These are phyloP conservation scores for Mormyrus proboscirostris DNA, from an alignment of 2,797 vertebrate genomes.

Conservation along the genomic window DNA sequence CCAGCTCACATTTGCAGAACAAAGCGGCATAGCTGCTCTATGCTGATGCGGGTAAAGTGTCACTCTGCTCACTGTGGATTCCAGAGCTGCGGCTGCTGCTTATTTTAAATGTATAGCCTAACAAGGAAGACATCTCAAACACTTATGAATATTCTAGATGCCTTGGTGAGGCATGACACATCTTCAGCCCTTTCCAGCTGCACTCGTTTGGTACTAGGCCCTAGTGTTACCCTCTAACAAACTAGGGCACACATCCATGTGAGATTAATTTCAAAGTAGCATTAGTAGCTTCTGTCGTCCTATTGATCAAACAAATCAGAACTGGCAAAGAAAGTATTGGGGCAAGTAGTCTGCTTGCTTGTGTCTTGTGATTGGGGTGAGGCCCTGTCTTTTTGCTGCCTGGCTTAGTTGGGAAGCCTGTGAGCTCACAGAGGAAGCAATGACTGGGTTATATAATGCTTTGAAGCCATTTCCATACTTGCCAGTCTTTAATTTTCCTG, in stretches of 20 bases:
- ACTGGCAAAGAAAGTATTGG: not conserved
- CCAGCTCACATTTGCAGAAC: not conserved
- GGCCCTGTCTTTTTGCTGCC: not conserved
- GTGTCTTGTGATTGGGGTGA: not conserved
- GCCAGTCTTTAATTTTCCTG: not conserved
- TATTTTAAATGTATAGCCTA: not conserved
- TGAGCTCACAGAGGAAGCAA: conserved; percentile 13
- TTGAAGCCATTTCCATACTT: not conserved
- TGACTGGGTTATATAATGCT: conserved; percentile 20
- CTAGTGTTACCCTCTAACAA: not conserved
- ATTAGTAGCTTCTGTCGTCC: not conserved
- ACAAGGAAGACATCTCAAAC: not conserved
- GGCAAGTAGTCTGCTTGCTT: not conserved
- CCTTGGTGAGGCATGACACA: not conserved
- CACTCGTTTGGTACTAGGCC: not conserved
- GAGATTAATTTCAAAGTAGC: not conserved
- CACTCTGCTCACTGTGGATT: not conserved
- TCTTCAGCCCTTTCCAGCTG: not conserved
- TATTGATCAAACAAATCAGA: not conserved
- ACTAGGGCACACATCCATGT: not conserved
- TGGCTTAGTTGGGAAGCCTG: conserved; percentile 11
- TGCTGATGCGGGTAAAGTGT: not conserved
- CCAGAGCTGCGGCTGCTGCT: not conserved
- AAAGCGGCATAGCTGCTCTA: not conserved
- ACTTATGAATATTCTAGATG: not conserved